These are phyloP conservation scores for Prietella phreatophila DNA, from an alignment of 2,113 vertebrate species.

Conservation along the genomic window DNA sequence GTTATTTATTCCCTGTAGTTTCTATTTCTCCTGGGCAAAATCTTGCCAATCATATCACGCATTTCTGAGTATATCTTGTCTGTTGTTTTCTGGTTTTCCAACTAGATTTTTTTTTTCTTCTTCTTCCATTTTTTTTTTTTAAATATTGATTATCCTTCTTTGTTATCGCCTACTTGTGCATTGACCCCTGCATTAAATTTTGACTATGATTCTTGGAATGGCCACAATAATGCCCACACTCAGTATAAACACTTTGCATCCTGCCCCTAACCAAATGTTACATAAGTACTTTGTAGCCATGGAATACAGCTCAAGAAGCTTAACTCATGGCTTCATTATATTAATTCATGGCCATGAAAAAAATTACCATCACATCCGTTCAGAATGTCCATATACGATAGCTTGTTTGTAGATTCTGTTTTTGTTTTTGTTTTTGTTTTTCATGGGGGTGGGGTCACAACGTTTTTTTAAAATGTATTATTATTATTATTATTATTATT, in stretches of 20 bases:
- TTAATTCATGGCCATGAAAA: neutral
- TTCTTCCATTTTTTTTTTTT: neutral
- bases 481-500: neutral
- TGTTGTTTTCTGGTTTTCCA: neutral
- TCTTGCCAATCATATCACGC: neutral
- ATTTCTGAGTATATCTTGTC: neutral
- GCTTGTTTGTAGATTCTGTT: neutral
- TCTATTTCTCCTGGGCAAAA: neutral
- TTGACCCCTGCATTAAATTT: neutral
- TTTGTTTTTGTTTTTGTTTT: neutral
- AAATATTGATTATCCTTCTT: neutral
- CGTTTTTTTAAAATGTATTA: too few species aligned
- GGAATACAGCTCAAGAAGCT: neutral
- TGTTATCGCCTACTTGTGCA: neutral
- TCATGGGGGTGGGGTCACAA: too few species aligned
- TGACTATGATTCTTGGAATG: conserved; percentile 4
- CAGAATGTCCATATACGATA: neutral
- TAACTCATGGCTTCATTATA: neutral
- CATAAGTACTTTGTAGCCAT: neutral
- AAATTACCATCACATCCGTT: neutral
- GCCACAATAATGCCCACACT: neutral
- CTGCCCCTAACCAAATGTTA: neutral
- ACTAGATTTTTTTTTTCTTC: neutral
- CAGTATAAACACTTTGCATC: neutral
- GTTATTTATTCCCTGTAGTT: neutral